A percentile compares a stretch with the other conserved stretches of the same genome.
Evolutionary conservation across 2,888 invertebrate genomes (phyloP).

Genomic region (Agrotis exclamationis): DNA sequence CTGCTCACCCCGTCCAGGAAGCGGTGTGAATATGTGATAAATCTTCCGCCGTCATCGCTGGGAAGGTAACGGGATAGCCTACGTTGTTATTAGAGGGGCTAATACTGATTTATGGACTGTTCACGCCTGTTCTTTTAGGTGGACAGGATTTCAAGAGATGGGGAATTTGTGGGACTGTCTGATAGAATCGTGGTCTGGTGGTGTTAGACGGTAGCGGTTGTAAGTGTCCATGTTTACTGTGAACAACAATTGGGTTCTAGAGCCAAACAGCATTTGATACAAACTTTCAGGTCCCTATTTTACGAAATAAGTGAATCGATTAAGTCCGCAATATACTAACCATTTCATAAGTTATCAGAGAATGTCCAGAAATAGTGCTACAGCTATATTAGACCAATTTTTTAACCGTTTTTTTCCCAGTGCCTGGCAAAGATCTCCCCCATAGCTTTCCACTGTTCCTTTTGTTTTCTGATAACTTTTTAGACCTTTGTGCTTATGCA

Average conservation of each 20-base stretch:
- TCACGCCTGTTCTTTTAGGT: conserved; percentile 27
- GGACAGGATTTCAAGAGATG: conserved; percentile 29
- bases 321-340: too few species aligned
- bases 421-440: too few species aligned
- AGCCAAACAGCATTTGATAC: too few species aligned
- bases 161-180: conserved; percentile 32
- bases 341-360: too few species aligned
- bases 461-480: too few species aligned
- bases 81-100: conserved; percentile 53
- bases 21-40: conserved; percentile 64
- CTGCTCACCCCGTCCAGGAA: conserved; percentile 56
- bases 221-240: not conserved
- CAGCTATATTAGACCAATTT: too few species aligned
- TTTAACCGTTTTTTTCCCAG: too few species aligned
- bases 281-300: not conserved
- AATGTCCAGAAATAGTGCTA: too few species aligned
- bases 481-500: too few species aligned
- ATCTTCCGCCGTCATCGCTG: conserved; percentile 61
- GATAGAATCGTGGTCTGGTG: conserved; percentile 4
- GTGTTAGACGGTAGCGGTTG: not conserved
- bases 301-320: too few species aligned
- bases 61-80: conserved; percentile 52
- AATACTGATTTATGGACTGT: conserved; percentile 52
- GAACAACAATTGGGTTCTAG: not conserved
- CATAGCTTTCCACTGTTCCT: too few species aligned